Evolutionary conservation across 2,113 vertebrate genomes (phyloP), one percentile per base, ranked within the genome.

Genomic region (Spilogale gracilis): DNA sequence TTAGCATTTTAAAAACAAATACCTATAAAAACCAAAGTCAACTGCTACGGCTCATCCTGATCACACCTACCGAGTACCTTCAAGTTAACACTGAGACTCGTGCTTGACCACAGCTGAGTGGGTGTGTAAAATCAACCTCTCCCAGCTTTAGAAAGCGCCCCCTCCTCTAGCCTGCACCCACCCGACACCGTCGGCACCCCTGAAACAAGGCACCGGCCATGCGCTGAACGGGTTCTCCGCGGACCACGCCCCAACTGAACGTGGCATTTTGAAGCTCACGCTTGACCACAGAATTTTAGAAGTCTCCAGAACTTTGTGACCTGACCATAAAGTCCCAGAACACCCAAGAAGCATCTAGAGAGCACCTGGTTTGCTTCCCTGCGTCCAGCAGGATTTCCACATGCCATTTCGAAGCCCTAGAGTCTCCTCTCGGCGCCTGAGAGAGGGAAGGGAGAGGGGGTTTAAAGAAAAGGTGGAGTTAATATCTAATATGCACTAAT

Each of bases 401-500:
- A 32, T 43, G 32, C 80, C 9, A 3, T 73, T 60, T 54, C 45
- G 43, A 78, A 76, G 17, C 18, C 21, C 21, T 2, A n/a, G 8
- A 52, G 45, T 20, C 20, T 73, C 50, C 17, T 58, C 45, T 50
- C 0, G 2, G 27, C 5, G 23, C n/a, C n/a, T 11, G 20, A 78
- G n/a, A 38, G 52, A 45, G 60, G 30, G 56, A 63, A n/a, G 25
- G 2, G 11, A 63, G 32, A 73, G 50, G 32, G 9, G 11, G 38
- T 25, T 20, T 78, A n/a, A 48, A 80, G 63, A 73, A 50, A 79
- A 61, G 16, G 43, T 56, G n/a, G 48, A 45, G 69, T 21, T 71
- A 50, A 2, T 0, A 96, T 94, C 89, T 65, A 96, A 45, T 94
- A 84, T 60, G 79, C 91, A 91, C 89, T 97, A 95, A 97, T 96